Evolutionary conservation across 1,140 invertebrate species (phyloP).

Genomic region (Caenorhabditis brenneri): DNA sequence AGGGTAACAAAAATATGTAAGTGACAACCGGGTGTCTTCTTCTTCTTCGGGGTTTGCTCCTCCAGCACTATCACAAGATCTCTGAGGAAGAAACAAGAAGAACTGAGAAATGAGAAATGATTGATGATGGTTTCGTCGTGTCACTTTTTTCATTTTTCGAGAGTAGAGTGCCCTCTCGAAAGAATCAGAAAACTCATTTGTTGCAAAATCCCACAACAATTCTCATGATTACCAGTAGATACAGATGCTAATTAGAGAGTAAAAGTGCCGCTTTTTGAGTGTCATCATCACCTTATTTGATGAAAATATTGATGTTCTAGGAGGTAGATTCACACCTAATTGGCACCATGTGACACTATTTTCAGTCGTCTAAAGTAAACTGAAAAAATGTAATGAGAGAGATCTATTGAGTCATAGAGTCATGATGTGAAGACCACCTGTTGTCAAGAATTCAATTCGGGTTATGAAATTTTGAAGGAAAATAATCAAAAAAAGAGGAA

Average conservation of each 20-base stretch:
- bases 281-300: background rate
- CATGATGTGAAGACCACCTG: background rate
- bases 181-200: background rate
- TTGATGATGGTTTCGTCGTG: slow-evolving; percentile 25
- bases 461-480: no score
- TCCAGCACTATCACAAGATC: background rate
- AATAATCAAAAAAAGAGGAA: no score
- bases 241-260: background rate
- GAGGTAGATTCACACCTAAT: background rate
- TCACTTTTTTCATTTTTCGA: slow-evolving; percentile 21
- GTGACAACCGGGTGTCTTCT: slow-evolving; percentile 33
- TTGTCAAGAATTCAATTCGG: background rate
- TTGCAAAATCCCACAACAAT: background rate
- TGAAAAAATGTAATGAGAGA: no score
- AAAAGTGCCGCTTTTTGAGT: background rate
- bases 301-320: no score
- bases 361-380: background rate
- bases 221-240: background rate
- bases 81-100: slow-evolving; percentile 35
- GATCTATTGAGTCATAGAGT: background rate
- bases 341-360: background rate
- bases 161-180: background rate
- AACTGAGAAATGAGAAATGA: slow-evolving; percentile 38
- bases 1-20: slow-evolving; percentile 13
- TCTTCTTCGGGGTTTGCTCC: background rate